These are phyloP conservation scores for Eristalis intricaria DNA, from an alignment of 2,888 invertebrate species.

Conservation along the genomic window DNA sequence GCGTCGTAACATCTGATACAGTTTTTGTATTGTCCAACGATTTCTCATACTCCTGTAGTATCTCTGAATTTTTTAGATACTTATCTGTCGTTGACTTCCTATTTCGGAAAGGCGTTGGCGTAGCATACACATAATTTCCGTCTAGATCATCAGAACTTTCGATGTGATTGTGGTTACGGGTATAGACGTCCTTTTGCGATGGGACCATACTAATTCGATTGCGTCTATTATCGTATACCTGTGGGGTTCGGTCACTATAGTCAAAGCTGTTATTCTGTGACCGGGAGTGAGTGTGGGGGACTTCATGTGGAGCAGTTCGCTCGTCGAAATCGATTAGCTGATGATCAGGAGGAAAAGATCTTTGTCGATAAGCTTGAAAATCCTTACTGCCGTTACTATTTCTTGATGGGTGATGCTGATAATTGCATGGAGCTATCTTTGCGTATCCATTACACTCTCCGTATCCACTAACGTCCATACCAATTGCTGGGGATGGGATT, in stretches of 20 bases:
- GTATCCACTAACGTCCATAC: conserved; percentile 65
- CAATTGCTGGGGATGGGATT: conserved; percentile 71
- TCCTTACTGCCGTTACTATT: conserved; percentile 61
- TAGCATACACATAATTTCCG: conserved; percentile 76
- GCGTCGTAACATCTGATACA: conserved; percentile 23
- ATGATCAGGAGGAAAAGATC: conserved; percentile 77
- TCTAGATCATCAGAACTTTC: conserved; percentile 75
- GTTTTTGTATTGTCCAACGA: conserved; percentile 73
- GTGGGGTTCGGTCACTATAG: conserved; percentile 73
- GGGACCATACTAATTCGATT: conserved; percentile 43
- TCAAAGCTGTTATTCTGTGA: conserved; percentile 74
- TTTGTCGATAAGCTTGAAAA: conserved; percentile 75
- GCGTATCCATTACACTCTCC: conserved; percentile 75
- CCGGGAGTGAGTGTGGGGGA: conserved; percentile 73
- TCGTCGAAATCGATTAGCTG: conserved; percentile 80
- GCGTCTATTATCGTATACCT: conserved; percentile 67
- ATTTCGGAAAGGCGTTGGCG: conserved; percentile 74
- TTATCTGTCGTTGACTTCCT: conserved; percentile 74
- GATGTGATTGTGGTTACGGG: conserved; percentile 67
- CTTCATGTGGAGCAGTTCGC: conserved; percentile 76
- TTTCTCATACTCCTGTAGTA: conserved; percentile 74
- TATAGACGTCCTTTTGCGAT: conserved; percentile 57
- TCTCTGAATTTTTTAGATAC: conserved; percentile 75
- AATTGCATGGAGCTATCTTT: conserved; percentile 76
- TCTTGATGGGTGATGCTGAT: conserved; percentile 69